Percentiles rank a stretch among this genome's conserved stretches.
Evolutionary conservation across 2,113 vertebrate species (phyloP).

Genomic region (cat (Felis catus)): DNA sequence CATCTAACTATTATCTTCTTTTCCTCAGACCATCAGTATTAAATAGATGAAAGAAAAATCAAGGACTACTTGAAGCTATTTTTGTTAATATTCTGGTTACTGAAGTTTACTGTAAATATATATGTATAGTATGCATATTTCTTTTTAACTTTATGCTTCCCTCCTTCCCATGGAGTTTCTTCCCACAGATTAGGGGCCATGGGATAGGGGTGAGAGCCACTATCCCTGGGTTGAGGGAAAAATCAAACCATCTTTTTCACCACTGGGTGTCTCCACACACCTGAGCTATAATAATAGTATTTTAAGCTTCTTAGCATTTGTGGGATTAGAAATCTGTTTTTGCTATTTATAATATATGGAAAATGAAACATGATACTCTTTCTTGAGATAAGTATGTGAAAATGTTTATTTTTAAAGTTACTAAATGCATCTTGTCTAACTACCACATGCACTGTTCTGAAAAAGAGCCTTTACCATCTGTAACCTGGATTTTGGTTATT

Average conservation of each 20-base stretch:
- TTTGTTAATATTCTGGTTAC: constrained; percentile 85
- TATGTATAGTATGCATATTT: constrained; percentile 74
- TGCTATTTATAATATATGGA: constrained; percentile 71
- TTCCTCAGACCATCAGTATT: constrained; percentile 89
- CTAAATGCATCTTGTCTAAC: constrained; percentile 69
- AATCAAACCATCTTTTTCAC: constrained; percentile 49
- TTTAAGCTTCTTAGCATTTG: constrained; percentile 44
- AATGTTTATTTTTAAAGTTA: constrained; percentile 76
- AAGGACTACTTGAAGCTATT: constrained; percentile 89
- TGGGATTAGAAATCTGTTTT: constrained; percentile 62
- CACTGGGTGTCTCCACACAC: constrained; percentile 30
- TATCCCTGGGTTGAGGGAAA: not conserved
- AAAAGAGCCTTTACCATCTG: constrained; percentile 68
- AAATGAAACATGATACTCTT: constrained; percentile 59
- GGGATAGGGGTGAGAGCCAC: not conserved
- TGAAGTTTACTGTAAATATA: constrained; percentile 86
- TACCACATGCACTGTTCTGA: constrained; percentile 71
- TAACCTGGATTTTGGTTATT: constrained; percentile 64
- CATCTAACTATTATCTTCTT: constrained; percentile 74
- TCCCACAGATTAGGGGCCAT: constrained; percentile 38
- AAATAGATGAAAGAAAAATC: constrained; percentile 86
- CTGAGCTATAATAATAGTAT: constrained; percentile 41
- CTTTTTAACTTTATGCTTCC: constrained; percentile 69
- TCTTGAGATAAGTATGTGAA: constrained; percentile 69
- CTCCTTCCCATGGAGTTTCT: constrained; percentile 58